Evolutionary conservation across 2,888 invertebrate species (phyloP).

Genomic region (Drosophila nr. fundita): DNA sequence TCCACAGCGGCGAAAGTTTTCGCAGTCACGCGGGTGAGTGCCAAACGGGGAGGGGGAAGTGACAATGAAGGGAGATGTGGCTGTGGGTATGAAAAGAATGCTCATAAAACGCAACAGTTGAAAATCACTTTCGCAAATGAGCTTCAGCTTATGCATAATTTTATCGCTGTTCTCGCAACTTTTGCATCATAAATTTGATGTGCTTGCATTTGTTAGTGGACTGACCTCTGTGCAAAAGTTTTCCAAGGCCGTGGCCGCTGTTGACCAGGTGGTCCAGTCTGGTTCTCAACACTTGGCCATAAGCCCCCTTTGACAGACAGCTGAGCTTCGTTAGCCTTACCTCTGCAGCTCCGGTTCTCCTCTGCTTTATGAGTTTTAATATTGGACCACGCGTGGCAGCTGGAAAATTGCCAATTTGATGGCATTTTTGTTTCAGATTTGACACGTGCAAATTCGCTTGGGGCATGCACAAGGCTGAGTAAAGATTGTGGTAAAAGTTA

Average conservation of each 20-base stretch:
- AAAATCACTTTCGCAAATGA: constrained; percentile 78
- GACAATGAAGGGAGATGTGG: background rate
- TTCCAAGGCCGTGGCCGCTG: constrained; percentile 14
- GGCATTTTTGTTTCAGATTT: constrained; percentile 71
- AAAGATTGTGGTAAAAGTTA: constrained; percentile 18
- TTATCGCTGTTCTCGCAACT: constrained; percentile 64
- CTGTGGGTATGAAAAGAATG: constrained; percentile 1
- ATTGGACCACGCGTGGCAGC: constrained; percentile 42
- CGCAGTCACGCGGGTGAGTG: constrained; percentile 83
- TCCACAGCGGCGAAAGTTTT: constrained; percentile 85
- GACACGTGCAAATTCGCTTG: constrained; percentile 71
- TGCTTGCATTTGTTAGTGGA: constrained; percentile 45
- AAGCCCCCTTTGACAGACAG: constrained; percentile 67
- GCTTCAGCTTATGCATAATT: constrained; percentile 73
- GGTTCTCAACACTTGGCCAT: constrained; percentile 44
- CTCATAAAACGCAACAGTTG: constrained; percentile 72
- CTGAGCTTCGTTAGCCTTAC: constrained; percentile 39
- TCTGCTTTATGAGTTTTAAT: constrained; percentile 58
- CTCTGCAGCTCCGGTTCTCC: constrained; percentile 26
- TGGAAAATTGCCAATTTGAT: constrained; percentile 53
- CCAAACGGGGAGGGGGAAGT: background rate
- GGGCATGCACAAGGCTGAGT: constrained; percentile 22
- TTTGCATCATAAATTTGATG: constrained; percentile 73
- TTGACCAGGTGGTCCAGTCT: constrained; percentile 24
- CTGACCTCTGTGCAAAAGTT: constrained; percentile 50